Percentiles rank a stretch among this genome's conserved stretches.
These are phyloP conservation scores for Elmis aenea DNA, from an alignment of 2,888 invertebrate species.

Conservation along the genomic window DNA sequence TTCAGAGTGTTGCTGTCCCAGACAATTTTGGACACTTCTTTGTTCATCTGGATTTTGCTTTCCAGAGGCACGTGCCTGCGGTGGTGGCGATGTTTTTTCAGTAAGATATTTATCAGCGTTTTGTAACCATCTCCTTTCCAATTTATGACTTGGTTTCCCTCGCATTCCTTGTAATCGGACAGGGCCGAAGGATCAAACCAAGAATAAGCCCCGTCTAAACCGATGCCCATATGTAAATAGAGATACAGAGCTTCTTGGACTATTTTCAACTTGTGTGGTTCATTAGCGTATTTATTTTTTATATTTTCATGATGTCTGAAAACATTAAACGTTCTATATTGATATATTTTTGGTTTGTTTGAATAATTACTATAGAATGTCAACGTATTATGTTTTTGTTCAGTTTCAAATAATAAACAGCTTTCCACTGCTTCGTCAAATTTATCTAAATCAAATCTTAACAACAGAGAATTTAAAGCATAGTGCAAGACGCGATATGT, in stretches of 20 bases:
- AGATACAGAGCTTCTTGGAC: slow-evolving; percentile 4
- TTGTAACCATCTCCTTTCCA: slow-evolving; percentile 72
- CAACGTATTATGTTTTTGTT: too few relatives aligned
- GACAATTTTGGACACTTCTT: slow-evolving; percentile 19
- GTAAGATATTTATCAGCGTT: slow-evolving; percentile 61
- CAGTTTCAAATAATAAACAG: too few relatives aligned
- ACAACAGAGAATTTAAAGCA: too few relatives aligned
- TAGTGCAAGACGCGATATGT: too few relatives aligned
- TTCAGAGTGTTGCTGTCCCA: slow-evolving; percentile 15
- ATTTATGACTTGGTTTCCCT: slow-evolving; percentile 63
- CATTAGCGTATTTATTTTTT: neutral
- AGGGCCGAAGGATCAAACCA: slow-evolving; percentile 63
- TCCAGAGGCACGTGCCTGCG: slow-evolving; percentile 16
- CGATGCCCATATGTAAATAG: slow-evolving; percentile 2
- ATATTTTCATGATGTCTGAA: slow-evolving; percentile 5
- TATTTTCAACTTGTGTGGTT: slow-evolving; percentile 1
- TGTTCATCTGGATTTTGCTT: slow-evolving; percentile 24
- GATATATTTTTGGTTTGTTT: too few relatives aligned
- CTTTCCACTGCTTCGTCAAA: too few relatives aligned
- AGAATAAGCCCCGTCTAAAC: slow-evolving; percentile 51
- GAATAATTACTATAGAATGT: too few relatives aligned
- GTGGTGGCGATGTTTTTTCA: slow-evolving; percentile 33
- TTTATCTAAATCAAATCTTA: too few relatives aligned
- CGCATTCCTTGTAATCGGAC: slow-evolving; percentile 63
- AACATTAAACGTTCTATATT: too few relatives aligned